phyloP scores from a whole-genome alignment of 2,797 vertebrate genomes.

The Petrocephalus schoutedeni region DNA sequence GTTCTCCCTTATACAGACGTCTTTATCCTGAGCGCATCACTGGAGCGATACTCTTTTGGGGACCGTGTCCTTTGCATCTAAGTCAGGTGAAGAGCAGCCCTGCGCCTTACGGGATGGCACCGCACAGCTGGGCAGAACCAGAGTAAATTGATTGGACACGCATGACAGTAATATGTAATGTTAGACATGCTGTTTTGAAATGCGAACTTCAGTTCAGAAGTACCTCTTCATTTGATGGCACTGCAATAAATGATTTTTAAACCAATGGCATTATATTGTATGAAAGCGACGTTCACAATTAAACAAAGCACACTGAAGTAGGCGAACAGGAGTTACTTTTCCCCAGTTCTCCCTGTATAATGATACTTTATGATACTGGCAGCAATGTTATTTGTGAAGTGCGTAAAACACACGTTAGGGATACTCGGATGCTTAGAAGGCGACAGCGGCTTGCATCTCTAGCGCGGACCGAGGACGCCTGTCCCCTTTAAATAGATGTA shows the following conservation, averaged over 20 bases:
- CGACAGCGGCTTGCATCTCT: not conserved
- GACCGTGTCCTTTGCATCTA: not conserved
- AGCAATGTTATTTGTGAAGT: not conserved
- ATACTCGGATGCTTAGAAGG: not conserved
- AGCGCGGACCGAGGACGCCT: not conserved
- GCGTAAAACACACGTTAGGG: not conserved
- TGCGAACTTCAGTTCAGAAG: not conserved
- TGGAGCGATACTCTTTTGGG: conserved; percentile 2
- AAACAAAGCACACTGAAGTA: not conserved
- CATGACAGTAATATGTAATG: not conserved
- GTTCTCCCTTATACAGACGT: not conserved
- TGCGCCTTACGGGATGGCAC: not conserved
- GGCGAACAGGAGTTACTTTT: not conserved
- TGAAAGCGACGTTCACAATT: not conserved
- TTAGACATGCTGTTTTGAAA: not conserved
- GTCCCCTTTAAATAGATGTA: conserved; percentile 19
- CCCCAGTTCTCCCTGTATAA: not conserved
- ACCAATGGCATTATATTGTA: not conserved
- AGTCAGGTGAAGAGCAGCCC: not conserved
- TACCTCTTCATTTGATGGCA: not conserved
- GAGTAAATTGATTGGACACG: not conserved
- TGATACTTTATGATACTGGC: not conserved
- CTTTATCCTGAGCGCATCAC: not conserved
- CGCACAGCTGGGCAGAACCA: not conserved
- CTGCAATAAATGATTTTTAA: not conserved